Evolutionary conservation across 2,113 vertebrate species (phyloP).

Genomic region (Fregetta grallaria): DNA sequence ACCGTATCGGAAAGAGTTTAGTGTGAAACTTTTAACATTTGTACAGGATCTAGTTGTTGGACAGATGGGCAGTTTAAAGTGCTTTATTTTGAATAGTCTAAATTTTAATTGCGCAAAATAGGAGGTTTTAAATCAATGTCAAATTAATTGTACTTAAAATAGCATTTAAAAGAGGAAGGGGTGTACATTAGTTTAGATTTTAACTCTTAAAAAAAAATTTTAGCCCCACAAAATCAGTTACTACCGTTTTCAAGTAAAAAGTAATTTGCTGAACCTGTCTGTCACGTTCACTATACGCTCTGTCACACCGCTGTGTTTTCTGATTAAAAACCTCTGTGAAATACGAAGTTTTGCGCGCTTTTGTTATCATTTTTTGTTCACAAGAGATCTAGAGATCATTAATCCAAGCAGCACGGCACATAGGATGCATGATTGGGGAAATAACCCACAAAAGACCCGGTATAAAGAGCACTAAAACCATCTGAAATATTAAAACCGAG

Average conservation of each 20-base stretch:
- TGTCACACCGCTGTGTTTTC: conserved; percentile 40
- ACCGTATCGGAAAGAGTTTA: background rate
- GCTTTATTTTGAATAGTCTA: background rate
- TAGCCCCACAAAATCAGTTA: background rate
- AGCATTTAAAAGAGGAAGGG: background rate
- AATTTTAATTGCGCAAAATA: background rate
- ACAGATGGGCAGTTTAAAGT: background rate
- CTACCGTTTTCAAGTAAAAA: background rate
- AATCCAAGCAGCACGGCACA: background rate
- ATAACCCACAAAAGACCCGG: background rate
- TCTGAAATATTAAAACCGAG: background rate
- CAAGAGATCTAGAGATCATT: background rate
- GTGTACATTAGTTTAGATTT: background rate
- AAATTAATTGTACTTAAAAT: background rate
- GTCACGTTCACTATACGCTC: background rate
- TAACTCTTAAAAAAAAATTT: background rate
- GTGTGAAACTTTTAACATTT: background rate
- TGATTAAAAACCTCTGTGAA: conserved; percentile 62
- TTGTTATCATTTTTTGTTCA: background rate
- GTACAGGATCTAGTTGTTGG: background rate
- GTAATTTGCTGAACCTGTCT: background rate
- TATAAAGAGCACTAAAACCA: background rate
- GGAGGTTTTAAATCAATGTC: background rate
- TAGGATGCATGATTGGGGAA: background rate
- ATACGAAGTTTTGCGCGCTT: background rate